Percentiles rank a stretch among this genome's conserved stretches.
These are phyloP conservation scores for Malaclemys terrapin DNA, from an alignment of 2,113 vertebrate genomes.

Conservation along the genomic window DNA sequence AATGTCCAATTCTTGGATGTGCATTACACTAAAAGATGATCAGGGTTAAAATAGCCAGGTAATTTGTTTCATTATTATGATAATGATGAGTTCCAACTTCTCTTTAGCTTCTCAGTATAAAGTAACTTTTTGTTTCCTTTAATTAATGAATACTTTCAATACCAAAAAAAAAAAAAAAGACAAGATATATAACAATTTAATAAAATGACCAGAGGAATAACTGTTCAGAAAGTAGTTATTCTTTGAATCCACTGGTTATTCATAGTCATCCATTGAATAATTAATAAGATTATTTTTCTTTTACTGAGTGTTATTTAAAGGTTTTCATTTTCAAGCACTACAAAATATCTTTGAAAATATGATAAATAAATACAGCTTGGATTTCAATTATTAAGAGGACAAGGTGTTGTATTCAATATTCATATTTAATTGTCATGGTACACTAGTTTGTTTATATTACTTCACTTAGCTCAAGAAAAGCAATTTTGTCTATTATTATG, in stretches of 20 bases:
- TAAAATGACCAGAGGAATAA: neutral
- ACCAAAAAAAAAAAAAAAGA: neutral
- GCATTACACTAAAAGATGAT: neutral
- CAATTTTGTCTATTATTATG: neutral
- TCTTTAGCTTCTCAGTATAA: neutral
- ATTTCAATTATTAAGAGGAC: neutral
- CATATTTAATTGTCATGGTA: neutral
- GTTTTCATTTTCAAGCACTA: neutral
- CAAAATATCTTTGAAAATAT: neutral
- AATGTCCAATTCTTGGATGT: neutral
- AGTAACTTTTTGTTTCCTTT: neutral
- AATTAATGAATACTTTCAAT: neutral
- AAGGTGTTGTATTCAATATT: neutral
- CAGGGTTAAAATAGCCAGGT: neutral
- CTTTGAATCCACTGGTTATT: neutral
- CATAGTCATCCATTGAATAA: neutral
- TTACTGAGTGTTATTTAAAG: neutral
- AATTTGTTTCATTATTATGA: fast-evolving
- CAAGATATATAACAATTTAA: neutral
- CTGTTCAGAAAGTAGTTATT: neutral
- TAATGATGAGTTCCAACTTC: neutral
- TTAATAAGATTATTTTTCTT: neutral
- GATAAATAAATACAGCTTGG: neutral
- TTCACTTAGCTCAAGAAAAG: neutral
- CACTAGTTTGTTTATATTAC: neutral